Evolutionary conservation across 2,113 vertebrate species (phyloP).

Genomic region (Megaceryle maxima): DNA sequence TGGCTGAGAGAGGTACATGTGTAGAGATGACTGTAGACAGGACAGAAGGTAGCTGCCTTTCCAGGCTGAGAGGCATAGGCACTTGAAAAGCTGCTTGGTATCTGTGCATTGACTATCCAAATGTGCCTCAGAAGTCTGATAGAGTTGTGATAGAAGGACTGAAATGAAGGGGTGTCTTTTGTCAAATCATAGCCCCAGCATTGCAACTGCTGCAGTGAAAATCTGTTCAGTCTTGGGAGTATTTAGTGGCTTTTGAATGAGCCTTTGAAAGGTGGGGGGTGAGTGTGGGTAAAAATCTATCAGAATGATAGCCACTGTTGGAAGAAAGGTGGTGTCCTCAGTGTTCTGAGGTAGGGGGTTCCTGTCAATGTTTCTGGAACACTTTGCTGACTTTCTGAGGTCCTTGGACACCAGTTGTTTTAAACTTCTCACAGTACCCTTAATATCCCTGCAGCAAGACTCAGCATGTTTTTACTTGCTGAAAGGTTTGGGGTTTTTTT

Average conservation of each 20-base stretch:
- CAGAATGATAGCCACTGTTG: background rate
- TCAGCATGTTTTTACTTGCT: background rate
- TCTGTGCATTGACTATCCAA: background rate
- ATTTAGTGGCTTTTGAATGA: background rate
- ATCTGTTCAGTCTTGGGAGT: background rate
- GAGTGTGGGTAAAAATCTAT: background rate
- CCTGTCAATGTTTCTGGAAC: background rate
- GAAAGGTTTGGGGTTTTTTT: too few species aligned
- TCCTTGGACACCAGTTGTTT: background rate
- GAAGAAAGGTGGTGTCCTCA: background rate
- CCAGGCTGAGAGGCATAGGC: background rate
- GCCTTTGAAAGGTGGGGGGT: too few species aligned
- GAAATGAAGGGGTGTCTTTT: background rate
- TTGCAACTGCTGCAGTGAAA: background rate
- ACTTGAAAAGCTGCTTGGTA: background rate
- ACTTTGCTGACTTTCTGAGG: background rate
- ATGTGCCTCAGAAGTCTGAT: background rate
- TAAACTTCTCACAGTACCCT: background rate
- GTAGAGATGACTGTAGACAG: background rate
- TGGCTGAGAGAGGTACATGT: background rate
- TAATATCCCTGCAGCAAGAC: background rate
- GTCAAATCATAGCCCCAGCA: background rate
- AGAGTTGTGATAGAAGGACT: background rate
- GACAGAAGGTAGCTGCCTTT: background rate
- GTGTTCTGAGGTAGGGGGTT: background rate